Conservation (phyloP, 2,113 vertebrate species). For the Tricholaema leucomelas region DNA sequence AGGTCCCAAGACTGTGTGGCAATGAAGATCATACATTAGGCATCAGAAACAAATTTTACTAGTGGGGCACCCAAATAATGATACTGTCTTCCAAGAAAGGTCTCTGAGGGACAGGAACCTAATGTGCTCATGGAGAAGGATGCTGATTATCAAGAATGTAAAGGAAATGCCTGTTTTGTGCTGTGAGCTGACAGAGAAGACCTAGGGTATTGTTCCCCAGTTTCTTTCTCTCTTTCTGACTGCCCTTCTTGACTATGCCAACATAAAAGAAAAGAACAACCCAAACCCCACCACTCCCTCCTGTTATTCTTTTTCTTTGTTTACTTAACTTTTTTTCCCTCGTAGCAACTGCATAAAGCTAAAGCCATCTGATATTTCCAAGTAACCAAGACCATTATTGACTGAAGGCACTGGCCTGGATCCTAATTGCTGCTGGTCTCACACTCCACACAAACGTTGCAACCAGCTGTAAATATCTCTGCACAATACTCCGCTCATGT, state of each 20-base stretch:
- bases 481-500: constrained; percentile 35
- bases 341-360: constrained; percentile 58
- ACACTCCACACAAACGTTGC: constrained; percentile 1
- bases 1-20: neutral
- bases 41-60: neutral
- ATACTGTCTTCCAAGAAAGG: neutral
- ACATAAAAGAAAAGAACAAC: neutral
- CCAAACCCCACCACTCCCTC: constrained; percentile 42
- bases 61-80: neutral
- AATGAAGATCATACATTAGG: neutral
- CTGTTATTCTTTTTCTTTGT: constrained; percentile 67
- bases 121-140: neutral
- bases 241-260: constrained; percentile 42
- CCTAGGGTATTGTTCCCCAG: constrained; percentile 22
- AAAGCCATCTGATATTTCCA: constrained; percentile 65
- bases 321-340: constrained; percentile 63
- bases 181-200: constrained; percentile 22
- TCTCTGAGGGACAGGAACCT: neutral
- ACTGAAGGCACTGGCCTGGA: constrained; percentile 60
- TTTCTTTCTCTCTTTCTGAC: constrained; percentile 25
- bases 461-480: constrained; percentile 54
- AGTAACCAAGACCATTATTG: constrained; percentile 63
- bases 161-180: constrained; percentile 5
- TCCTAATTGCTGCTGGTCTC: constrained; percentile 56
- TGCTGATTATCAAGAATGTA: neutral